Evolutionary conservation across 2,888 invertebrate species (phyloP).

Genomic region (Carcina quercana): DNA sequence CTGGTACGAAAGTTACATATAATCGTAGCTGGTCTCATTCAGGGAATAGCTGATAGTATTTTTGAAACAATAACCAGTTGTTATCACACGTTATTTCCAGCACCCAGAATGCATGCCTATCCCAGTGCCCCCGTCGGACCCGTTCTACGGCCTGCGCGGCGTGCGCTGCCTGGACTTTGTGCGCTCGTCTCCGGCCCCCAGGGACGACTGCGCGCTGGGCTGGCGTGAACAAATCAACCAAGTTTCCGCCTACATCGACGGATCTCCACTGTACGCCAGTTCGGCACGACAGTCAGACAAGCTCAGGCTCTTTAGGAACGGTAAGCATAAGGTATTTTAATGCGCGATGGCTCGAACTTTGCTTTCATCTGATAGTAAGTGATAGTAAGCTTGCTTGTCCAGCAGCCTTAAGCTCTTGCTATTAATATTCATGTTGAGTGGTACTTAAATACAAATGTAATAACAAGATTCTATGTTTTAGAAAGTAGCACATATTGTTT

Average conservation of each 20-base stretch:
- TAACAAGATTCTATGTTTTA: too few species aligned
- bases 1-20: neutral
- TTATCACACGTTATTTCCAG: slow-evolving; percentile 56
- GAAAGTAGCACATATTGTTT: too few species aligned
- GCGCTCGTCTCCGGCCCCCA: slow-evolving; percentile 86
- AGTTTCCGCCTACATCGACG: slow-evolving; percentile 87
- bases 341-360: neutral
- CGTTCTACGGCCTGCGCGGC: slow-evolving; percentile 81
- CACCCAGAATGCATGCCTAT: slow-evolving; percentile 93
- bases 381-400: too few species aligned
- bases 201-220: slow-evolving; percentile 86
- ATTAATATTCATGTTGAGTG: too few species aligned
- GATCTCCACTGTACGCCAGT: slow-evolving; percentile 87
- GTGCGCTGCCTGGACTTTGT: slow-evolving; percentile 88
- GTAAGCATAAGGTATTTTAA: too few species aligned
- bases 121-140: slow-evolving; percentile 80
- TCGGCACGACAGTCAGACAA: slow-evolving; percentile 82
- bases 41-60: too few species aligned
- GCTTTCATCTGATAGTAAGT: neutral
- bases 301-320: slow-evolving; percentile 83
- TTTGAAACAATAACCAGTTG: too few species aligned
- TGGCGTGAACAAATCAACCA: slow-evolving; percentile 91
- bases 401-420: too few species aligned
- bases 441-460: too few species aligned
- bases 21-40: too few species aligned